phyloP scores from a whole-genome alignment of 1,140 invertebrate species.

The Pogonomyrmex barbatus region DNA sequence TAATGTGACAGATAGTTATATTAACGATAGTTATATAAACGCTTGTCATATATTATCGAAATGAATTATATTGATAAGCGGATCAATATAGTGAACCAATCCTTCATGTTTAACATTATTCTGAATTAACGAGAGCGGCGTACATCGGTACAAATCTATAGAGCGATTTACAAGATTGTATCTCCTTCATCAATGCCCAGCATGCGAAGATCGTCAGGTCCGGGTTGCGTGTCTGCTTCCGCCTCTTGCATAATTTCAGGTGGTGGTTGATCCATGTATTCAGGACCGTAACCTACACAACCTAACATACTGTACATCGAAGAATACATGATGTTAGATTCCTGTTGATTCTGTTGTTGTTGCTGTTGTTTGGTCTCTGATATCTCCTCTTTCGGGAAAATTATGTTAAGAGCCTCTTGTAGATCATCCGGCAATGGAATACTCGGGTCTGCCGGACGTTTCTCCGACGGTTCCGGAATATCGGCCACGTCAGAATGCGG shows the following conservation, averaged over 20 bases:
- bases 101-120: background rate
- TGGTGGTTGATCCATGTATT: constrained; percentile 85
- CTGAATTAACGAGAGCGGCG: constrained; percentile 21
- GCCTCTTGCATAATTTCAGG: constrained; percentile 84
- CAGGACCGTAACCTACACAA: constrained; percentile 83
- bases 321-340: constrained; percentile 83
- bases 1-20: background rate
- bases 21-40: background rate
- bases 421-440: constrained; percentile 88
- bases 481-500: constrained; percentile 78
- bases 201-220: constrained; percentile 85
- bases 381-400: constrained; percentile 87
- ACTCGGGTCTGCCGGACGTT: constrained; percentile 77
- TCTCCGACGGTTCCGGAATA: constrained; percentile 79
- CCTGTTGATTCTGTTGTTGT: constrained; percentile 71
- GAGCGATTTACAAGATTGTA: constrained; percentile 81
- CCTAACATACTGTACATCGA: constrained; percentile 85
- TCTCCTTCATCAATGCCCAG: constrained; percentile 86
- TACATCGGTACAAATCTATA: background rate
- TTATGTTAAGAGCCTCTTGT: constrained; percentile 90
- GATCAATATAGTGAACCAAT: background rate
- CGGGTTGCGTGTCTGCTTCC: constrained; percentile 82
- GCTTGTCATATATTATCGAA: background rate
- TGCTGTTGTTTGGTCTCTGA: constrained; percentile 72
- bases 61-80: background rate